Evolutionary conservation across 2,797 vertebrate genomes (phyloP).

Genomic region (Sylvia borin): DNA sequence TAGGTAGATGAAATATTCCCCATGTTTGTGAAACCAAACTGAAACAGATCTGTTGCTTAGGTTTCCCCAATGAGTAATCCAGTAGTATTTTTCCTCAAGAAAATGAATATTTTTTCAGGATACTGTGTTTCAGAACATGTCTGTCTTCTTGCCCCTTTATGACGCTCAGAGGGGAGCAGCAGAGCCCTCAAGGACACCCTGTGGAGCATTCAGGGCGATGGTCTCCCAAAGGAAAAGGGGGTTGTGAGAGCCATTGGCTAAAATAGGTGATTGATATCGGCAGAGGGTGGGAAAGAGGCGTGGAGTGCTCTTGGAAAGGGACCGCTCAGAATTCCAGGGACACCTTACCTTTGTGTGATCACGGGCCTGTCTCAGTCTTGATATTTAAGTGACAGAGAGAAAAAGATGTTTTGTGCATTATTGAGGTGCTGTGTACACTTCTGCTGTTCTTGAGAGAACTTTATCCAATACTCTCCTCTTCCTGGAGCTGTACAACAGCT

Average conservation of each 20-base stretch:
- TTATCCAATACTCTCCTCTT: background rate
- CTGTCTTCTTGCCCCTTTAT: background rate
- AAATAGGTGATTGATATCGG: background rate
- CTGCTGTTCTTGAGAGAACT: background rate
- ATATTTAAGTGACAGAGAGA: background rate
- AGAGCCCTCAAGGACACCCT: background rate
- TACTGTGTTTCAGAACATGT: background rate
- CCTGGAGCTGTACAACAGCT: background rate
- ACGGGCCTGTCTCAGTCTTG: fast-evolving
- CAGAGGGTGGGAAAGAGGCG: background rate
- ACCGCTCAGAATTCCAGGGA: background rate
- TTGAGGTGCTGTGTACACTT: background rate
- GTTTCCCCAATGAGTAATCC: background rate
- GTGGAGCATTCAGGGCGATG: background rate
- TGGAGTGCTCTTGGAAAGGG: background rate
- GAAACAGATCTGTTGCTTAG: background rate
- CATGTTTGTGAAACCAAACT: background rate
- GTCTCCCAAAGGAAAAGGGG: background rate
- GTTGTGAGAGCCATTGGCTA: background rate
- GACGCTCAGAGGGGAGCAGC: background rate
- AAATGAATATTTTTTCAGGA: background rate
- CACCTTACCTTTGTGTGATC: background rate
- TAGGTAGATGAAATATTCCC: background rate
- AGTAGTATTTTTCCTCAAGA: background rate
- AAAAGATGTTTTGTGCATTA: background rate